Base-by-base conservation (phyloP, 2,113 vertebrate species). In the Spermophilus dauricus region DNA sequence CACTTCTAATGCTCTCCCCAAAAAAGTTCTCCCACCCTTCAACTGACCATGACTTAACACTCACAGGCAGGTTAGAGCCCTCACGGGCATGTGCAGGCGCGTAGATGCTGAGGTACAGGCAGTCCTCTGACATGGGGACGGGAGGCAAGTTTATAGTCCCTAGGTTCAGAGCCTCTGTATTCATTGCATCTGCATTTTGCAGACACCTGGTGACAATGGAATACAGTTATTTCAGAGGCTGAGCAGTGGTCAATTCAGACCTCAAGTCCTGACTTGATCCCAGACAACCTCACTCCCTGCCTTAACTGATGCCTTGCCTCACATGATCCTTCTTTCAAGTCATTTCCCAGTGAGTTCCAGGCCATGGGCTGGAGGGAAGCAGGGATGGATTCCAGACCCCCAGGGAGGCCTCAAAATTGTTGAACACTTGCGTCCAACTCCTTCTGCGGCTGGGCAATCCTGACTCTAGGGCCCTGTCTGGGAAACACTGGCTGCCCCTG, bases 31-130 rank as follows among this genome's bases (percentile, higher is more conserved):
- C 70, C 69, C 20, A 24, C 10, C 14, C 13, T 69, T 28, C 9
- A 70, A 14, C 34, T 4, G 1, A 65, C 14, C 7, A 37, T 39
- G 48, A 13, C 8, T 18, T 75, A 53, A 34, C 34, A 69, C 98
- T 98, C 98, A 99, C 98, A 20, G 98, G 98, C 86, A 98, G 86
- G 56, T 96, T 96, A 34, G 96, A 76, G 56, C 93, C 92, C 87
- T 88, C 13, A 11, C 53, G 86, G 87, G 97, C 6, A 18, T 92
- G 26, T 69, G 82, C 0, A 0, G 98, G 98, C 5, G 94, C 94
- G 12, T 98, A 97, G 67, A 99, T 93, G 45, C 45, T 45, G 45
- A 45, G 45, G 45, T 45, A 45, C 8, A 45, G 45, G 45, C 45
- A 45, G 45, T 45, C 45, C 45, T 45, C 45, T 45, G 45, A 45